Conservation (phyloP, 2,888 invertebrate genomes). For the Argyra leucocephala region DNA sequence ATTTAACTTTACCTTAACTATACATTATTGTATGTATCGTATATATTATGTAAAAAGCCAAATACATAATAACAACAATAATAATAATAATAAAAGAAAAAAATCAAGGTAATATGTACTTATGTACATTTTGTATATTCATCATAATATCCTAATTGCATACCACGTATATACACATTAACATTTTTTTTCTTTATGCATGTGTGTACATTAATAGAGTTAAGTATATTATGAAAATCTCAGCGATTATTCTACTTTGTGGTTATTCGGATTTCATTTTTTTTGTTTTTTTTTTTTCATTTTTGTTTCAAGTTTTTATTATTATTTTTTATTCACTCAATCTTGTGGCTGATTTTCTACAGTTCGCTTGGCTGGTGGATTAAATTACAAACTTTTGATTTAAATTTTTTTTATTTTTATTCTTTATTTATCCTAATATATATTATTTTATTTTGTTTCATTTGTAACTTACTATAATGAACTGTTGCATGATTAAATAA, state of each 20-base stretch:
- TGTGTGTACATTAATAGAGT: too few species aligned
- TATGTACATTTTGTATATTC: too few species aligned
- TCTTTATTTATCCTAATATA: background rate
- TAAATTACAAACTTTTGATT: background rate
- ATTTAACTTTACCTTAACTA: too few species aligned
- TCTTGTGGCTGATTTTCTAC: background rate
- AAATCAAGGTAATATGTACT: too few species aligned
- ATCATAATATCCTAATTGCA: too few species aligned
- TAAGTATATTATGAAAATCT: background rate
- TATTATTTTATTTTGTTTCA: background rate
- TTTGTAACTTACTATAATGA: background rate
- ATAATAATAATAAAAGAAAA: too few species aligned
- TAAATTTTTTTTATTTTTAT: too few species aligned
- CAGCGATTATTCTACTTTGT: conserved; percentile 1
- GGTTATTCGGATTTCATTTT: conserved; percentile 1
- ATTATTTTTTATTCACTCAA: background rate
- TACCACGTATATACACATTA: too few species aligned
- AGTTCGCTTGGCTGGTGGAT: background rate
- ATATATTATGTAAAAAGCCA: too few species aligned
- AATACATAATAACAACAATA: too few species aligned
- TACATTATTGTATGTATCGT: too few species aligned
- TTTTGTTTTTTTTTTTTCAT: background rate
- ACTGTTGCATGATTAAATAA: conserved; percentile 2
- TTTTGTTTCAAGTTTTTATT: background rate
- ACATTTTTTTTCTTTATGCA: too few species aligned